A percentile compares a stretch with the other conserved stretches of the same genome.
phyloP scores from a whole-genome alignment of 1,140 invertebrate genomes.

The roundworm (Caenorhabditis elegans) region WBcel235 BX284606.5:10439001-10439500 shows the following conservation, averaged over 20 bases:
- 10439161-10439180: conserved; percentile 16
- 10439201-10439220: conserved; percentile 8
- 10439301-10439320: conserved; percentile 26
- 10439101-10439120: not conserved
- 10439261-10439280: conserved; percentile 32
- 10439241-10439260: conserved; percentile 11
- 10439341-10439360: not conserved
- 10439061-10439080: not conserved
- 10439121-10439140: not conserved
- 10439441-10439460: not conserved
- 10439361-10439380: not conserved
- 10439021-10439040: no score
- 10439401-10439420: not conserved
- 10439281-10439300: conserved; percentile 17
- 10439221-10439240: not conserved
- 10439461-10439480: not conserved
- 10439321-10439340: no score
- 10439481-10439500: not conserved
- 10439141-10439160: conserved; percentile 16
- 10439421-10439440: not conserved
- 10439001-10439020: no score
- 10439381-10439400: not conserved
- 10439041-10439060: no score
- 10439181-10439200: conserved; percentile 30
- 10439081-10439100: not conserved